These are phyloP conservation scores for Calliopsis andreniformis DNA, from an alignment of 1,140 invertebrate species.

Conservation along the genomic window DNA sequence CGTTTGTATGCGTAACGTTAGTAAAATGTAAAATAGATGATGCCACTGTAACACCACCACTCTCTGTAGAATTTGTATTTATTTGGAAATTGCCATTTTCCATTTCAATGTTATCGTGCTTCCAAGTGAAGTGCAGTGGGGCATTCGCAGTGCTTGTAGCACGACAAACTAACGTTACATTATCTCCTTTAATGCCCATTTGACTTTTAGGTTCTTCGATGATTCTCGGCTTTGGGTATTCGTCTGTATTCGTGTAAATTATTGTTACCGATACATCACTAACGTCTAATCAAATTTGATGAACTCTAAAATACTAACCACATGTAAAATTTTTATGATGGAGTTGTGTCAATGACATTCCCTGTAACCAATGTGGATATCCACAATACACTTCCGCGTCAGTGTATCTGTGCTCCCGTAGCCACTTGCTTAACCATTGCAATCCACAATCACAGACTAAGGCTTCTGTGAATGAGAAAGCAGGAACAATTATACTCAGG, in stretches of 20 bases:
- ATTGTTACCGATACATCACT: no score
- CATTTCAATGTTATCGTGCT: conserved; percentile 92
- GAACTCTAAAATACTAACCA: conserved; percentile 85
- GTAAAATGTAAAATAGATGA: conserved; percentile 87
- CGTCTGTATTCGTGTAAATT: conserved; percentile 79
- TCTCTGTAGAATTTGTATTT: conserved; percentile 68
- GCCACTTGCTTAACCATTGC: conserved; percentile 90
- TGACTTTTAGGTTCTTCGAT: conserved; percentile 90
- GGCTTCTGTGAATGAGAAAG: conserved; percentile 85
- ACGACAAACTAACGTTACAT: conserved; percentile 90
- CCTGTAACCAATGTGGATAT: conserved; percentile 88
- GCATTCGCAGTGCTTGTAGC: conserved; percentile 85
- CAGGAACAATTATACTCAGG: no score
- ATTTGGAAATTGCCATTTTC: conserved; percentile 74
- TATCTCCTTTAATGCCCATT: conserved; percentile 91
- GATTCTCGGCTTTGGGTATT: conserved; percentile 93
- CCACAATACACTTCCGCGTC: conserved; percentile 86
- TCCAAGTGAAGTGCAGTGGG: conserved; percentile 90
- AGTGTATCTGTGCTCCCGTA: conserved; percentile 78
- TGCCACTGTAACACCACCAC: conserved; percentile 82
- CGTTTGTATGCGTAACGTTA: conserved; percentile 88
- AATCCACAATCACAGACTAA: conserved; percentile 93
- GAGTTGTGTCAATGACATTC: conserved; percentile 85
- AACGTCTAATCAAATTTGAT: no score
- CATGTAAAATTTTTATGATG: conserved; percentile 88